Conservation (phyloP, 2,888 invertebrate species). For the Luffia ferchaultella region DNA sequence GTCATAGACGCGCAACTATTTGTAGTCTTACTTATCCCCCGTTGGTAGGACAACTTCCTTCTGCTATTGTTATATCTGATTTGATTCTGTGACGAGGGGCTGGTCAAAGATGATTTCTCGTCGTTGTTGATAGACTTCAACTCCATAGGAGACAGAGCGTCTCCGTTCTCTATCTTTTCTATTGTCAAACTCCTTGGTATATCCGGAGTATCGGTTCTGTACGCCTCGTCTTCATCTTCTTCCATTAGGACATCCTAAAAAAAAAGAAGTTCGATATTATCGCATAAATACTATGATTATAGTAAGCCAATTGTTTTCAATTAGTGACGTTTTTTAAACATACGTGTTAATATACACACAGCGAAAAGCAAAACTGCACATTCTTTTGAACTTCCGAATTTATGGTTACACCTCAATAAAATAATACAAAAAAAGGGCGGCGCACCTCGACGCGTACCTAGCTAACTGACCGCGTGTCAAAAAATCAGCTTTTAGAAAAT, state of each 20-base stretch:
- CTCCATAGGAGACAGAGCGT: background rate
- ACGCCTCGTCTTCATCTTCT: conserved; percentile 41
- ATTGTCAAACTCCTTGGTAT: conserved; percentile 8
- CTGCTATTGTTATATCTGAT: conserved; percentile 39
- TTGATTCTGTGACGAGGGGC: conserved; percentile 24
- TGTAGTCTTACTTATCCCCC: conserved; percentile 35
- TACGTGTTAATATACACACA: background rate
- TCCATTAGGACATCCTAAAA: conserved; percentile 53
- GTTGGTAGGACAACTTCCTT: conserved; percentile 38
- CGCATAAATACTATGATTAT: background rate
- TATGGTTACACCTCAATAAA: no score
- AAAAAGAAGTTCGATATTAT: conserved; percentile 10
- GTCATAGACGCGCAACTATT: conserved; percentile 69
- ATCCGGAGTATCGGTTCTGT: conserved; percentile 8
- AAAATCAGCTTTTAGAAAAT: no score
- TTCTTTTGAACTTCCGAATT: no score
- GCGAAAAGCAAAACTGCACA: background rate
- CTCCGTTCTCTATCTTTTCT: conserved; percentile 24
- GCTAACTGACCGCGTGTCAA: no score
- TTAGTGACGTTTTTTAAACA: background rate
- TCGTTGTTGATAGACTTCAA: background rate
- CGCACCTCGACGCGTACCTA: no score
- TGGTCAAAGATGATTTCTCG: conserved; percentile 25
- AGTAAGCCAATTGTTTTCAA: background rate
- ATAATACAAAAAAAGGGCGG: no score